Percentiles rank a stretch among this genome's conserved stretches.
Evolutionary conservation across 2,797 vertebrate species (phyloP).

Genomic region (Setipinna tenuifilis): DNA sequence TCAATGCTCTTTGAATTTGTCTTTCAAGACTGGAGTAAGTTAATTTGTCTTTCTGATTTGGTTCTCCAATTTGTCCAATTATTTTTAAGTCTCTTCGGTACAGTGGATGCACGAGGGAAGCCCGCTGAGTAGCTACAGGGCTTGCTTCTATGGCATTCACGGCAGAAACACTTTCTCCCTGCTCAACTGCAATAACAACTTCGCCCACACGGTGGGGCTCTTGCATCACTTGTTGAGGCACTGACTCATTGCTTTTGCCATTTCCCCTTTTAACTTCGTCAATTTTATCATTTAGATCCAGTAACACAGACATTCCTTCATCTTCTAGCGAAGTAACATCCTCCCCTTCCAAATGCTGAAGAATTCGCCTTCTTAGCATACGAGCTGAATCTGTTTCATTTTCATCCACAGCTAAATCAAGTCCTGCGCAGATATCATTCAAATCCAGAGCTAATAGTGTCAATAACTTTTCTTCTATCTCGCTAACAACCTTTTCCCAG

Average conservation of each 20-base stretch:
- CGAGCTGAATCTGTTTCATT: background rate
- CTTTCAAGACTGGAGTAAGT: background rate
- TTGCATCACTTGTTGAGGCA: no score
- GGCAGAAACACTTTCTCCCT: no score
- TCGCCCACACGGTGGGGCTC: no score
- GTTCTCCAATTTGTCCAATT: conserved; percentile 33
- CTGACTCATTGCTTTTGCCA: no score
- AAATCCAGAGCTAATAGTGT: background rate
- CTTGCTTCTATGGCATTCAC: background rate
- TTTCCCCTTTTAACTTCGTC: no score
- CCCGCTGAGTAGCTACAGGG: background rate
- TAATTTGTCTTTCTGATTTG: conserved; percentile 27
- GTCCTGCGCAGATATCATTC: background rate
- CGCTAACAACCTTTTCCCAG: background rate
- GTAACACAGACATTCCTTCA: background rate
- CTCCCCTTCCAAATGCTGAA: conserved; percentile 57
- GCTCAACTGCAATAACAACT: no score
- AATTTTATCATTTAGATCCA: no score
- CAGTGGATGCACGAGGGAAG: background rate
- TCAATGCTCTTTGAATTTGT: background rate
- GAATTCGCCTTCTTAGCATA: conserved; percentile 36
- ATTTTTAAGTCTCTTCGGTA: conserved; percentile 25
- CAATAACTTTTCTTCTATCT: conserved; percentile 26
- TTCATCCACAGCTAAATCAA: background rate
- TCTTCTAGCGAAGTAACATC: background rate